Conservation (phyloP, 2,888 invertebrate species). For the Andrena chrysosceles region DNA sequence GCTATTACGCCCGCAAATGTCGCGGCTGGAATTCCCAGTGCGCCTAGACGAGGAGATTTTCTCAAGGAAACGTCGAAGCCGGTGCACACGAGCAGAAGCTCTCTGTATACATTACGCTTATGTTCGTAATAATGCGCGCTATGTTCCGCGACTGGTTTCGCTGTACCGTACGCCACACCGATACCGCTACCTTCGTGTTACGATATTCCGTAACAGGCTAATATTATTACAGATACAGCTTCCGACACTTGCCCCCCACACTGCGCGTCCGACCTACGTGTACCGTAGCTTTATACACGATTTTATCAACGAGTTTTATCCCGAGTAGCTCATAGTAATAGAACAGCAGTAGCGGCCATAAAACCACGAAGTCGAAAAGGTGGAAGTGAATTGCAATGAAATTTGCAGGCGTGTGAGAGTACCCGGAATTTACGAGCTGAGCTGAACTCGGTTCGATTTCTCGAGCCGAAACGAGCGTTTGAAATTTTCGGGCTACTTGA, state of each 20-base stretch:
- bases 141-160: slow-evolving; percentile 46
- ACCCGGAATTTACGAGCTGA: too few species aligned
- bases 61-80: slow-evolving; percentile 59
- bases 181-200: slow-evolving; percentile 40
- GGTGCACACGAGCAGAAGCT: slow-evolving; percentile 41
- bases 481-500: too few species aligned
- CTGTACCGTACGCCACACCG: slow-evolving; percentile 39
- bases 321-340: too few species aligned
- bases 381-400: too few species aligned
- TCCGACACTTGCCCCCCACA: slow-evolving; percentile 41
- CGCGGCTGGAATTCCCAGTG: slow-evolving; percentile 18
- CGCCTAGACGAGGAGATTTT: slow-evolving; percentile 49
- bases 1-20: slow-evolving; percentile 55
- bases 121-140: slow-evolving; percentile 51
- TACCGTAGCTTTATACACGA: slow-evolving; percentile 16
- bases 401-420: too few species aligned
- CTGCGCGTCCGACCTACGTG: slow-evolving; percentile 17
- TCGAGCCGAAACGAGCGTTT: too few species aligned
- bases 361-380: too few species aligned
- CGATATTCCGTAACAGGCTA: slow-evolving; percentile 52
- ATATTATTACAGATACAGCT: slow-evolving; percentile 48
- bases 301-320: slow-evolving; percentile 17
- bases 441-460: too few species aligned
- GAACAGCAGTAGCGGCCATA: too few species aligned
- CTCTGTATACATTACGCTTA: slow-evolving; percentile 42